Percentiles rank a stretch among this genome's conserved stretches.
These are phyloP conservation scores for Pseudorhombus dupliciocellatus DNA, from an alignment of 2,113 vertebrate genomes.

Conservation along the genomic window DNA sequence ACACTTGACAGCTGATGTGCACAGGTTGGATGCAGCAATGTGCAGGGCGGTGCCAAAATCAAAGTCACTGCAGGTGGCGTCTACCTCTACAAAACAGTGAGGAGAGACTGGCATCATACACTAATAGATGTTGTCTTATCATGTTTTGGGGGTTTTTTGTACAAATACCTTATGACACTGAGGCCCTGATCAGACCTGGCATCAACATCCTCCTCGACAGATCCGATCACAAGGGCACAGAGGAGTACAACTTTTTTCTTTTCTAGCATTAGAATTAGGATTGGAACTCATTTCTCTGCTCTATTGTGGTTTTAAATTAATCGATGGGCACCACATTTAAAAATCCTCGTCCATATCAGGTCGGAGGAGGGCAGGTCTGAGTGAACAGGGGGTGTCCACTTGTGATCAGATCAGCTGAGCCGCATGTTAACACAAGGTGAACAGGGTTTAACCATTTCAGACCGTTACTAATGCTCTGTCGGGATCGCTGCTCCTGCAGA, in stretches of 20 bases:
- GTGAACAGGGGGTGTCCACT: too few relatives aligned
- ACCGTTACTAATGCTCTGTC: background rate
- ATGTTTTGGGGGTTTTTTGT: background rate
- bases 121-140: background rate
- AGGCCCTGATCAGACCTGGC: background rate
- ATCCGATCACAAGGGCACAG: too few relatives aligned
- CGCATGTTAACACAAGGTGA: too few relatives aligned
- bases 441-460: background rate
- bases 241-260: too few relatives aligned
- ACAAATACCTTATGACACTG: background rate
- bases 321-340: too few relatives aligned
- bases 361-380: too few relatives aligned
- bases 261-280: too few relatives aligned
- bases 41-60: constrained; percentile 97
- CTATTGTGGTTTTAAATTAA: too few relatives aligned
- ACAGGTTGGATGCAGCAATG: constrained; percentile 95
- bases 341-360: too few relatives aligned
- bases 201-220: too few relatives aligned
- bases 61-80: constrained; percentile 98
- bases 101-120: background rate
- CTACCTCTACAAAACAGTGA: constrained; percentile 83
- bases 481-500: background rate
- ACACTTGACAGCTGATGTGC: constrained; percentile 88
- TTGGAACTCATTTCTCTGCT: too few relatives aligned
- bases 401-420: too few relatives aligned